phyloP scores from a whole-genome alignment of 2,797 vertebrate genomes.

The Neosalanx taihuensis region DNA sequence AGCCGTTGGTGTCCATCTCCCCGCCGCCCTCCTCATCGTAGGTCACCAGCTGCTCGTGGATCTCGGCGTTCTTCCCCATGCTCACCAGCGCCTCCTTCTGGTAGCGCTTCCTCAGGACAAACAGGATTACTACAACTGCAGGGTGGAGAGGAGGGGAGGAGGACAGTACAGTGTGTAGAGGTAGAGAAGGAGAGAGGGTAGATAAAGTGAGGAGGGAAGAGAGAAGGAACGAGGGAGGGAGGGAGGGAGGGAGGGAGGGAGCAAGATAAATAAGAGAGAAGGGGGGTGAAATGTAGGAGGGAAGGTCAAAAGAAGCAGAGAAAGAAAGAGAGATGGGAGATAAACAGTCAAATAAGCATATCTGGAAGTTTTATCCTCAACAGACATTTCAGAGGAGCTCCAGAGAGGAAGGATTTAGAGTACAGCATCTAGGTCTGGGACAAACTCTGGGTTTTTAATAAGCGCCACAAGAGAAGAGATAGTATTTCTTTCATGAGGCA shows the following conservation, averaged over 20 bases:
- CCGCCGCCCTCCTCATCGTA: slow-evolving; percentile 97
- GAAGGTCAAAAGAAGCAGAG: neutral
- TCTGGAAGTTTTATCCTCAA: neutral
- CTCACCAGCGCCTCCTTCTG: slow-evolving; percentile 79
- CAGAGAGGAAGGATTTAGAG: neutral
- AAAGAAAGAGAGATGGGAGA: neutral
- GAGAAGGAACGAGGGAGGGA: neutral
- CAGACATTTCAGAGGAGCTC: neutral
- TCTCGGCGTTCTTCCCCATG: slow-evolving; percentile 82
- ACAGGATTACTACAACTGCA: slow-evolving; percentile 83
- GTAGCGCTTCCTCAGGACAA: slow-evolving; percentile 81
- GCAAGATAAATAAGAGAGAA: neutral
- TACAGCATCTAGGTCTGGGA: neutral
- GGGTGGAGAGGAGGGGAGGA: slow-evolving; percentile 6
- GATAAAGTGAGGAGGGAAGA: no score
- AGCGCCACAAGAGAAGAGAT: neutral
- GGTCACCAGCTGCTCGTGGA: slow-evolving; percentile 94
- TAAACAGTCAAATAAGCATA: neutral
- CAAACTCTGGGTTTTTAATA: neutral
- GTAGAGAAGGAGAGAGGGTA: neutral
- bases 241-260: neutral
- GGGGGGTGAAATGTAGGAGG: neutral
- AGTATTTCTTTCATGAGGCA: neutral
- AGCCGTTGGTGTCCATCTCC: slow-evolving; percentile 98
- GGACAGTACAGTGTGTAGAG: neutral